Conservation (phyloP, 2,888 invertebrate species). For the Empis livida region DNA sequence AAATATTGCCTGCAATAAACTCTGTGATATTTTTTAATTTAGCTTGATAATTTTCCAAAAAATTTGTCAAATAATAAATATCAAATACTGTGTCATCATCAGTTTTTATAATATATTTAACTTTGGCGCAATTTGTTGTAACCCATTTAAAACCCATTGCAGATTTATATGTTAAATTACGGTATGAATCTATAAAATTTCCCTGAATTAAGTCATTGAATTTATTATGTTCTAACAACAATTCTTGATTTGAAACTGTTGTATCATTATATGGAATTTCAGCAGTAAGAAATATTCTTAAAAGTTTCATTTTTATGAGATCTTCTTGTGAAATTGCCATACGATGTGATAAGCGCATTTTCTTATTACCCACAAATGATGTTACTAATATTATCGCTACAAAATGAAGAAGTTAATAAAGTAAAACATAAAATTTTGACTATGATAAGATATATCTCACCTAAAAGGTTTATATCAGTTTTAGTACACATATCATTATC, state of each 20-base stretch:
- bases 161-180: too few species aligned
- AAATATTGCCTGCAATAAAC: constrained; percentile 51
- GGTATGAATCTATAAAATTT: too few species aligned
- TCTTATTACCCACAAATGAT: constrained; percentile 61
- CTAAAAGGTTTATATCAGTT: constrained; percentile 22
- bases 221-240: constrained; percentile 46
- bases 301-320: constrained; percentile 44
- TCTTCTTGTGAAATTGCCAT: constrained; percentile 47
- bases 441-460: too few species aligned
- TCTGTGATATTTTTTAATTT: constrained; percentile 7
- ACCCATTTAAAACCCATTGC: too few species aligned
- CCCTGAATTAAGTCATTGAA: constrained; percentile 25
- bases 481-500: constrained; percentile 23
- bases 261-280: constrained; percentile 41
- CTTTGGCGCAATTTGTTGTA: too few species aligned
- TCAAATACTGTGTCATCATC: too few species aligned
- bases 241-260: constrained; percentile 41
- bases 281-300: constrained; percentile 58
- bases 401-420: background rate
- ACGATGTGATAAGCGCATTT: constrained; percentile 55
- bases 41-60: background rate
- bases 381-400: constrained; percentile 48
- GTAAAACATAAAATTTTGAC: background rate
- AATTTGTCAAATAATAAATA: too few species aligned
- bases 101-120: too few species aligned